phyloP scores from a whole-genome alignment of 92 coral and sea anemone species.

The Bergia sp. region DNA sequence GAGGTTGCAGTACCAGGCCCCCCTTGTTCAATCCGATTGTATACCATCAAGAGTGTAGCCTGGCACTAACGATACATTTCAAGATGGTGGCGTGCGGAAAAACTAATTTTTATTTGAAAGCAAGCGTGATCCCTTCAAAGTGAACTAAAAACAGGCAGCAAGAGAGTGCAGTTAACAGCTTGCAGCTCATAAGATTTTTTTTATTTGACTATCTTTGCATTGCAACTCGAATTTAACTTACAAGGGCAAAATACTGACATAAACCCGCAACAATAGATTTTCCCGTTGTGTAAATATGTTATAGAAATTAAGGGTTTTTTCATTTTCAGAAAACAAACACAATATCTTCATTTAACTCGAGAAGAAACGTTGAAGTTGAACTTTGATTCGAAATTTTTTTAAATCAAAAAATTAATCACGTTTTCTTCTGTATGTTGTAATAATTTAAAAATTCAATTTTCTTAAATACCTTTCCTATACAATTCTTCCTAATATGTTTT shows the following conservation, averaged over 20 bases:
- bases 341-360: not conserved
- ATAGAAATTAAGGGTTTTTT: not conserved
- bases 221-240: not conserved
- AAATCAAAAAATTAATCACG: not conserved
- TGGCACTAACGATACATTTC: too few relatives aligned
- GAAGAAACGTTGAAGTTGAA: not conserved
- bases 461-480: not conserved
- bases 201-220: too few relatives aligned
- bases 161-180: too few relatives aligned
- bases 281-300: not conserved
- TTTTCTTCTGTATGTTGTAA: not conserved
- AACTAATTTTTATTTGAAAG: too few relatives aligned
- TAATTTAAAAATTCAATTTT: not conserved
- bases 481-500: not conserved
- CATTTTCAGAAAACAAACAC: not conserved
- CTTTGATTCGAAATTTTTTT: not conserved
- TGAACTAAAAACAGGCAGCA: too few relatives aligned
- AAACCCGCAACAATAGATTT: not conserved
- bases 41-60: too few relatives aligned
- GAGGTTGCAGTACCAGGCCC: too few relatives aligned
- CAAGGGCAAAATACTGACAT: not conserved
- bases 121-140: too few relatives aligned
- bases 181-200: too few relatives aligned
- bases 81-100: too few relatives aligned
- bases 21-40: too few relatives aligned